A percentile compares a stretch with the other conserved stretches of the same genome.
Evolutionary conservation across 2,113 vertebrate species (phyloP).

Genomic region (Sitta europaea): DNA sequence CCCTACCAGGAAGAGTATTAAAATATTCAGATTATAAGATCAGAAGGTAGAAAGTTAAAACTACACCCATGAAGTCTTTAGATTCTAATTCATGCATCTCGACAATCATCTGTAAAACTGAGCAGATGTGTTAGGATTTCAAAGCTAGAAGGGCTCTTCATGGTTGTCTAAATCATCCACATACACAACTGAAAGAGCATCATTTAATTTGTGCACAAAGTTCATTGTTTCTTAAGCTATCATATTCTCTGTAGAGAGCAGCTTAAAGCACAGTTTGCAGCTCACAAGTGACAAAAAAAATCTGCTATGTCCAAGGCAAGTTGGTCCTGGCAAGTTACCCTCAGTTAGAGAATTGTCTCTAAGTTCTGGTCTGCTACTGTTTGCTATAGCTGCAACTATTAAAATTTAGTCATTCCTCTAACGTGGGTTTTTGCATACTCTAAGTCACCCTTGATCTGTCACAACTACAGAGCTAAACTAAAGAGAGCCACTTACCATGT

Average conservation of each 20-base stretch:
- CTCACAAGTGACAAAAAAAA: not conserved
- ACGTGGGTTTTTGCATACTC: not conserved
- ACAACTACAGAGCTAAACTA: not conserved
- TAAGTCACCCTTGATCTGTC: not conserved
- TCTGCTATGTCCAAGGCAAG: not conserved
- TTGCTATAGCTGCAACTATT: not conserved
- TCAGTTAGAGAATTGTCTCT: not conserved
- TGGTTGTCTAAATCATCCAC: not conserved
- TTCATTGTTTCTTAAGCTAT: not conserved
- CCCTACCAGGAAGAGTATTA: not conserved
- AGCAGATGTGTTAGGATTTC: not conserved
- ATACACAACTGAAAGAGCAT: not conserved
- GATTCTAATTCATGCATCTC: not conserved
- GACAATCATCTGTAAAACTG: not conserved
- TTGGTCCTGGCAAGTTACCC: not conserved
- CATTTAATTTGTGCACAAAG: not conserved
- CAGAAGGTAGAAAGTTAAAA: not conserved
- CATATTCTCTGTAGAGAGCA: not conserved
- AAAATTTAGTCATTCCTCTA: not conserved
- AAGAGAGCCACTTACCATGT: not conserved
- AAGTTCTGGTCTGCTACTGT: not conserved
- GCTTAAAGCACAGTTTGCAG: not conserved
- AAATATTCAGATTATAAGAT: not conserved
- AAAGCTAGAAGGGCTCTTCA: not conserved
- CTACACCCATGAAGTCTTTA: not conserved